A percentile compares a stretch with the other conserved stretches of the same genome.
These are phyloP conservation scores for Istiophorus platypterus DNA, from an alignment of 2,113 vertebrate species.

Conservation along the genomic window DNA sequence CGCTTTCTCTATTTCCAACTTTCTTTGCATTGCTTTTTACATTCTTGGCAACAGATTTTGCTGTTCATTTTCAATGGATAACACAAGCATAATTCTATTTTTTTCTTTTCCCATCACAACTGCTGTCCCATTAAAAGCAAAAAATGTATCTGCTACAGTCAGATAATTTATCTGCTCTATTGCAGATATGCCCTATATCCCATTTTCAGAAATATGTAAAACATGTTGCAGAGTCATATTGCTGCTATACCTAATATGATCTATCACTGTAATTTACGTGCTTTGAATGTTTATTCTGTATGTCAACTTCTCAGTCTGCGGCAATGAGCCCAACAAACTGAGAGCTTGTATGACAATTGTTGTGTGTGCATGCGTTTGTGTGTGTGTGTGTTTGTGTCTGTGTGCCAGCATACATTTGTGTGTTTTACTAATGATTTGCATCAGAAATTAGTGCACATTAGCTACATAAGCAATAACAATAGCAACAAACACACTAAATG, in stretches of 20 bases:
- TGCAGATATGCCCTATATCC: slow-evolving; percentile 28
- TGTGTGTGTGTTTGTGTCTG: not conserved
- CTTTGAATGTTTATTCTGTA: not conserved
- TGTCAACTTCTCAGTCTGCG: not conserved
- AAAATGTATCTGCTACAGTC: slow-evolving; percentile 13
- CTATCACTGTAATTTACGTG: not conserved
- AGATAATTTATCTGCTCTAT: slow-evolving; percentile 13
- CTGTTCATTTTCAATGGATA: slow-evolving; percentile 15
- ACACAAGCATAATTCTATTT: slow-evolving; percentile 22
- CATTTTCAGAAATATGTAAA: slow-evolving; percentile 29
- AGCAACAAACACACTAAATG: not conserved
- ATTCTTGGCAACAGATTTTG: not conserved
- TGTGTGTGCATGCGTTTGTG: not conserved
- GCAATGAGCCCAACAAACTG: not conserved
- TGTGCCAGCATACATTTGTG: not conserved
- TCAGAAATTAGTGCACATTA: not conserved
- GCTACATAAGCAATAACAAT: not conserved
- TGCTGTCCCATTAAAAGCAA: slow-evolving; percentile 2
- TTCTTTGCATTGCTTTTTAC: not conserved
- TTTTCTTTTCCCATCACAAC: not conserved
- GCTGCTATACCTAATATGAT: slow-evolving; percentile 22
- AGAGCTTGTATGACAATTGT: not conserved
- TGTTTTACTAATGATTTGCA: not conserved
- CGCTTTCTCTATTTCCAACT: slow-evolving; percentile 11
- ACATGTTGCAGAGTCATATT: slow-evolving; percentile 16